Percentiles rank a stretch among this genome's conserved stretches.
Evolutionary conservation across 2,113 vertebrate species (phyloP).

Genomic region (Paradisaea rubra): DNA sequence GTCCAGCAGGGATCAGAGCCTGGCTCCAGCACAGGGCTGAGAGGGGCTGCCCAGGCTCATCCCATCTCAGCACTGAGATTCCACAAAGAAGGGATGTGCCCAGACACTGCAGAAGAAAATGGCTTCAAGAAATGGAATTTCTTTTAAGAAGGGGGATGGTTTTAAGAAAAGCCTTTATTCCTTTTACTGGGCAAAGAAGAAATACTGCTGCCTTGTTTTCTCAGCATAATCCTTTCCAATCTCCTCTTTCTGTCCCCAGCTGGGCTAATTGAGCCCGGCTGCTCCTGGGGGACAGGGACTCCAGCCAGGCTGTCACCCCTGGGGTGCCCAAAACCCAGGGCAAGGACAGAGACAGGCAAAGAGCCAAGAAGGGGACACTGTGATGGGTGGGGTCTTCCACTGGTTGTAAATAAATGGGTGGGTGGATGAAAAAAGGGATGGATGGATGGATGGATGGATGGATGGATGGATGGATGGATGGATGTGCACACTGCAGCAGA

Average conservation of each 20-base stretch:
- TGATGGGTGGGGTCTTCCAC: background rate
- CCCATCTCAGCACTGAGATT: background rate
- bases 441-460: background rate
- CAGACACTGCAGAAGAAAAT: background rate
- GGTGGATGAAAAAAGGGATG: background rate
- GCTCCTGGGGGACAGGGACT: background rate
- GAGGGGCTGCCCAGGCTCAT: background rate
- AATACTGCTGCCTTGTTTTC: background rate
- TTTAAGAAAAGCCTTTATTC: background rate
- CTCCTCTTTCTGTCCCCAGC: background rate
- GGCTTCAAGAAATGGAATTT: background rate
- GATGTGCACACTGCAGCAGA: background rate
- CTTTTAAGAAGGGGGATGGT: background rate
- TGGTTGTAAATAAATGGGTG: background rate
- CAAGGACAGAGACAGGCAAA: background rate
- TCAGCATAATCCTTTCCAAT: background rate
- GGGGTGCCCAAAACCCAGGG: background rate
- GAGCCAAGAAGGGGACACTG: background rate
- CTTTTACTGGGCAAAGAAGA: background rate
- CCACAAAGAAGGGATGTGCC: background rate
- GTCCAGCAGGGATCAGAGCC: background rate
- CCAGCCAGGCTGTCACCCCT: background rate
- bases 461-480: background rate
- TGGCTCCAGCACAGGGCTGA: background rate
- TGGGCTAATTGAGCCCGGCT: accelerated